Conservation (phyloP, 2,888 invertebrate genomes). For the Meiosimyza decipiens region DNA sequence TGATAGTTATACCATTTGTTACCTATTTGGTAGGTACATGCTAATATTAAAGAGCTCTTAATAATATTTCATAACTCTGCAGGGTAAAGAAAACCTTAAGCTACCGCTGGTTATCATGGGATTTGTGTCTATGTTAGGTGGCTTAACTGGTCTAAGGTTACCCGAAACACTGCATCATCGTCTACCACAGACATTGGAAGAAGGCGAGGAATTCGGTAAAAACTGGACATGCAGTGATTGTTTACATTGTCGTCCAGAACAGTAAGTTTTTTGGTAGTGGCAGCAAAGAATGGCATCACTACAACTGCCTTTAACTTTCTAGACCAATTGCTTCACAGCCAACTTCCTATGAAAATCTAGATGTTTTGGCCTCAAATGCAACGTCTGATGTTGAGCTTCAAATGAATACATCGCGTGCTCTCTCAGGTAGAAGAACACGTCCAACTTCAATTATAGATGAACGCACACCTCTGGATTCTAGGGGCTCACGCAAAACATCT, state of each 20-base stretch:
- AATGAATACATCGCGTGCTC: constrained; percentile 55
- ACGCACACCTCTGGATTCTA: constrained; percentile 66
- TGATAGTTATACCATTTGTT: constrained; percentile 90
- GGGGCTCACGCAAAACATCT: constrained; percentile 68
- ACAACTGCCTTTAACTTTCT: constrained; percentile 42
- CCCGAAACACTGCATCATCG: constrained; percentile 88
- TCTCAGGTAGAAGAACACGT: constrained; percentile 49
- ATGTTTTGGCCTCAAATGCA: constrained; percentile 68
- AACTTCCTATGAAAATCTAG: constrained; percentile 81
- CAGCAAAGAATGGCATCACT: background rate
- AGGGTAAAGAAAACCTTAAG: constrained; percentile 87
- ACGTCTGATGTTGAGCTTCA: constrained; percentile 60
- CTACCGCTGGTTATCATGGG: constrained; percentile 89
- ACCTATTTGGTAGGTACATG: constrained; percentile 81
- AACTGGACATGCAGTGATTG: constrained; percentile 83
- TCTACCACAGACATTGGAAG: constrained; percentile 86
- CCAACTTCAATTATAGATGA: constrained; percentile 60
- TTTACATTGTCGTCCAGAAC: constrained; percentile 76
- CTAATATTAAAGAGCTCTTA: background rate
- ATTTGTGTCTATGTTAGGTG: constrained; percentile 82
- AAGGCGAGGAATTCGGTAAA: constrained; percentile 88
- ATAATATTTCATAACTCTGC: constrained; percentile 18
- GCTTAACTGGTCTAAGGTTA: constrained; percentile 80
- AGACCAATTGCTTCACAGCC: constrained; percentile 70
- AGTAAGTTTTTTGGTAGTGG: constrained; percentile 67